Base-by-base conservation (phyloP, 2,888 invertebrate species). In the Creontiades dilutus region DNA sequence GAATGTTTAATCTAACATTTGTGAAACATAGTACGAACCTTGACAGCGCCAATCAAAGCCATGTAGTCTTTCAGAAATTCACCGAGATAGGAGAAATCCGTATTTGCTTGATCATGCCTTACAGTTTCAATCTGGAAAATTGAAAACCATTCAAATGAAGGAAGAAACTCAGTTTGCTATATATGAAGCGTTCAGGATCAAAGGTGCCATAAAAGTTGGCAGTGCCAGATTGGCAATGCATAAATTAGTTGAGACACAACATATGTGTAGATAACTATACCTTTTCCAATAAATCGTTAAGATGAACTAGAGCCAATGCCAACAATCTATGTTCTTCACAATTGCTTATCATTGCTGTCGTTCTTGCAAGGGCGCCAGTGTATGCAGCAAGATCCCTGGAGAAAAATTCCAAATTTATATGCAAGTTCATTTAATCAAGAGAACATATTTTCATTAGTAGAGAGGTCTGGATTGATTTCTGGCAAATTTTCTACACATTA, bases 1-100 rank as follows among this genome's bases (percentile, higher is more conserved):
- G 7, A 37, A 37, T 37, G 37, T 37, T 37, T 37, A 37, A 7
- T 2, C 37, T n/a, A 37, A 37, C 7, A 37, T 7, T 37, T 37
- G 7, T 37, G 37, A 37, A 37, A 37, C 2, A 37, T 2, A 4
- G 37, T 37, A 37, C 37, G 7, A 37, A 94, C 95, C 94, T 96
- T 96, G 16, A 96, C 96, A 81, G 99, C 96, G 16, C 97, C 97
- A 92, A 99, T 96, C 19, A 99, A 95, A 0, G 97, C 96, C 89
- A 99, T 95, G 93, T 99, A 99, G 93, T 99, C 99, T 93, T 98
- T 98, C 90, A 99, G 95, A 93, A 98, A 96, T 94, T 99, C 99
- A n/a, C 97, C 96, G 91, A 99, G 95, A 90, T 98, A 96, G 93
- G 96, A 98, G 93, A 98, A 97, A 94, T 99, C 99, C 0, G 97